Conservation (phyloP, 2,113 vertebrate genomes). For the Mystacornis crossleyi region DNA sequence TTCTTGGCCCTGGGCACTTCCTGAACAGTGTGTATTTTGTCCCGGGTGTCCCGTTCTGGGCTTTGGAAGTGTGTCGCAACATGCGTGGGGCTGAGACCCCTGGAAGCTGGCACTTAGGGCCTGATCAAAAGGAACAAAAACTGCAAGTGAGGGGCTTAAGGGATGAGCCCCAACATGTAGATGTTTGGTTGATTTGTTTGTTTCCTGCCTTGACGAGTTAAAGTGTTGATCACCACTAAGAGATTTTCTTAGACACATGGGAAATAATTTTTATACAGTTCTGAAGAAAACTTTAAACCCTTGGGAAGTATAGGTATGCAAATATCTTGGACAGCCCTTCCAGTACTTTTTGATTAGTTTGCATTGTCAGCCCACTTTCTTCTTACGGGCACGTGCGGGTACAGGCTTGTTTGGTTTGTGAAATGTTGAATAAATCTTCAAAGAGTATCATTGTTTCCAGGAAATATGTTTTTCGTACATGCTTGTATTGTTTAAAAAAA, state of each 20-base stretch:
- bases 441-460: constrained; percentile 44
- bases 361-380: neutral
- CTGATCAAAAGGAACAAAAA: neutral
- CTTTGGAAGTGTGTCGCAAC: constrained; percentile 81
- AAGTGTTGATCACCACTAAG: neutral
- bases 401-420: constrained; percentile 45
- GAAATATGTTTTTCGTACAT: constrained; percentile 49
- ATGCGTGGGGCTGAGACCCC: constrained; percentile 69
- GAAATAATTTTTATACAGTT: neutral
- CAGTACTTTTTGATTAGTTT: neutral
- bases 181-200: neutral
- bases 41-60: constrained; percentile 83
- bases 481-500: neutral
- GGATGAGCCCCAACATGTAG: neutral
- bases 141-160: neutral
- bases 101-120: constrained; percentile 71
- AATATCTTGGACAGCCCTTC: constrained; percentile 30
- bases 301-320: neutral
- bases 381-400: neutral
- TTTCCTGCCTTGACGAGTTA: neutral
- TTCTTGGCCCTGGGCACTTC: constrained; percentile 83
- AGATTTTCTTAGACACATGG: neutral
- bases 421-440: constrained; percentile 54
- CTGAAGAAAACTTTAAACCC: neutral
- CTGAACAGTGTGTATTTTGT: constrained; percentile 78